phyloP scores from a whole-genome alignment of 2,888 invertebrate genomes.

The Bugula neritina region DNA sequence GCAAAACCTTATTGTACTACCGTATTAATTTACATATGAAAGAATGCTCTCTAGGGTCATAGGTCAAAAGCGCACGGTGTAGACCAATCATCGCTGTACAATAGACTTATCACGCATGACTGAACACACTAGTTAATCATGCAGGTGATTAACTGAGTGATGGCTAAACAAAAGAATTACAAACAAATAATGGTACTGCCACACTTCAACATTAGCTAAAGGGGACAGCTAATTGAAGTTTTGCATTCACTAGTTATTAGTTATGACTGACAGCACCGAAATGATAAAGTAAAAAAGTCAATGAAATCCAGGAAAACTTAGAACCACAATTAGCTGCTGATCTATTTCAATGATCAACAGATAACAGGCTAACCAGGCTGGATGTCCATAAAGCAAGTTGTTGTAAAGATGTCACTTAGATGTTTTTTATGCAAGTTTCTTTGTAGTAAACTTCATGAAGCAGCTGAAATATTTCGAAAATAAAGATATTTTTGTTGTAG shows the following conservation, averaged over 20 bases:
- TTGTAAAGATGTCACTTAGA: too few relatives aligned
- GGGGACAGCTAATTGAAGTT: not conserved
- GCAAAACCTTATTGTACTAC: not conserved
- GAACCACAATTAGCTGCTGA: too few relatives aligned
- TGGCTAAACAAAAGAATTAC: conserved; percentile 25
- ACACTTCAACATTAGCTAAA: not conserved
- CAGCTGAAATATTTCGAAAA: too few relatives aligned
- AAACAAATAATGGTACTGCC: conserved; percentile 18
- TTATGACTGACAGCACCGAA: not conserved
- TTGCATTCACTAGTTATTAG: not conserved
- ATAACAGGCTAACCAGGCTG: too few relatives aligned
- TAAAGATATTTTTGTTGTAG: too few relatives aligned
- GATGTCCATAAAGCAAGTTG: too few relatives aligned
- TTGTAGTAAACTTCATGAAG: too few relatives aligned
- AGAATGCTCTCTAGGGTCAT: conserved; percentile 20
- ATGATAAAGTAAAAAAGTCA: too few relatives aligned
- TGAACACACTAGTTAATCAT: conserved; percentile 7
- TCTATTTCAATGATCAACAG: too few relatives aligned
- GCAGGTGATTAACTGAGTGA: conserved; percentile 20
- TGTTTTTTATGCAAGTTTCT: too few relatives aligned
- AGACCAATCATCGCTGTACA: conserved; percentile 1
- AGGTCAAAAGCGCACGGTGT: not conserved
- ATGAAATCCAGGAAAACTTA: too few relatives aligned
- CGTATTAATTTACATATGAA: conserved; percentile 25
- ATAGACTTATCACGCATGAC: conserved; percentile 7